Evolutionary conservation across 2,888 invertebrate genomes (phyloP).

Genomic region (Hyposoter dolosus): DNA sequence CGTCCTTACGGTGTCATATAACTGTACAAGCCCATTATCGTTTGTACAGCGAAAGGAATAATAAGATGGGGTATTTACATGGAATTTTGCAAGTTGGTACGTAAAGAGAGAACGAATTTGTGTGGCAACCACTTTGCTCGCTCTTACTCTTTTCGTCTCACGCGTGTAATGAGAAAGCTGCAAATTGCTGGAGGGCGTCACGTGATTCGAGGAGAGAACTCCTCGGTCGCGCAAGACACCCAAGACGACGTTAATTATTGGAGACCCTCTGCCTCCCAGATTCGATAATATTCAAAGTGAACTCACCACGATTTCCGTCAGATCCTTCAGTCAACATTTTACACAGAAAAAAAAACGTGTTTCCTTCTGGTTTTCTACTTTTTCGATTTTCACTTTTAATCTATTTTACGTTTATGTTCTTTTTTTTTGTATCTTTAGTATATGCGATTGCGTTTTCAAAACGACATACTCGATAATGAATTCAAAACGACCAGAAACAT

Average conservation of each 20-base stretch:
- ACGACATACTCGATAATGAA: not conserved
- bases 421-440: slow-evolving; percentile 24
- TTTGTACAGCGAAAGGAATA: not conserved
- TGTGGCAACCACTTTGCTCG: slow-evolving; percentile 20
- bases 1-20: slow-evolving; percentile 13
- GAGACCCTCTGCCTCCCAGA: slow-evolving; percentile 37
- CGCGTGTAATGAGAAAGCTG: slow-evolving; percentile 21
- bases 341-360: not conserved
- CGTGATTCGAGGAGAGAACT: slow-evolving; percentile 22
- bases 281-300: slow-evolving; percentile 46
- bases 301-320: slow-evolving; percentile 54
- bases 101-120: slow-evolving; percentile 37
- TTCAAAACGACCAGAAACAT: slow-evolving; percentile 27
- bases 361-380: not conserved
- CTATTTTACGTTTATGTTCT: slow-evolving; percentile 1
- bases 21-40: slow-evolving; percentile 45
- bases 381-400: not conserved
- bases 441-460: not conserved
- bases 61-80: slow-evolving; percentile 21
- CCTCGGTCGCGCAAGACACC: slow-evolving; percentile 40
- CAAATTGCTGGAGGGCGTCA: slow-evolving; percentile 38
- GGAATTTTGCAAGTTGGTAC: slow-evolving; percentile 30
- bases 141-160: not conserved
- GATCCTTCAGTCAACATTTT: slow-evolving; percentile 53
- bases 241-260: slow-evolving; percentile 55